Percentiles rank a stretch among this genome's conserved stretches.
phyloP scores from a whole-genome alignment of 1,140 invertebrate species.

The Procambarus virginalis region DNA sequence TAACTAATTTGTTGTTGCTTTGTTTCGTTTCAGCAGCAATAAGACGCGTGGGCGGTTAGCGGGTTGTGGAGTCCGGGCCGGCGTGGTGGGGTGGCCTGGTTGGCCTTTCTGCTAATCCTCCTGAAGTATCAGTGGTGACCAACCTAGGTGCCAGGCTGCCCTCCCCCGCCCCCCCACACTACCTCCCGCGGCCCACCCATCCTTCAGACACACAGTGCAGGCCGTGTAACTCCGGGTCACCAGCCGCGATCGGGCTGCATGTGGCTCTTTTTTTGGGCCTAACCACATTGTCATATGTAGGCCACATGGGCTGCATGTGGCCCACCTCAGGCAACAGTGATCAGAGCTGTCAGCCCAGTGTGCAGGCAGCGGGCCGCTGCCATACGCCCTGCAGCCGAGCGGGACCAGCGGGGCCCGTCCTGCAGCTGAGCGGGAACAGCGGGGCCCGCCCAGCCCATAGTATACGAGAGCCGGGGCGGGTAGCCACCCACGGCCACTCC shows the following conservation, averaged over 20 bases:
- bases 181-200: constrained; percentile 65
- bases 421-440: constrained; percentile 59
- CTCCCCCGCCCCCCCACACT: constrained; percentile 60
- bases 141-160: constrained; percentile 50
- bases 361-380: constrained; percentile 60
- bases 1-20: constrained; percentile 23
- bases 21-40: constrained; percentile 62
- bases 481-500: constrained; percentile 51
- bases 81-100: constrained; percentile 62
- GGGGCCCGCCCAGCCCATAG: constrained; percentile 64
- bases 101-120: constrained; percentile 44
- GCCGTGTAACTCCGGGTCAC: constrained; percentile 58
- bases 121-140: constrained; percentile 36
- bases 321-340: constrained; percentile 54
- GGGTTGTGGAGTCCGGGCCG: constrained; percentile 57
- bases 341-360: constrained; percentile 60
- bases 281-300: constrained; percentile 18
- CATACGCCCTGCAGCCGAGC: constrained; percentile 56
- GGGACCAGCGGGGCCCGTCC: constrained; percentile 63
- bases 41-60: constrained; percentile 65
- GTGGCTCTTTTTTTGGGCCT: constrained; percentile 43
- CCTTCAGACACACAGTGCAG: constrained; percentile 61
- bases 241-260: constrained; percentile 56
- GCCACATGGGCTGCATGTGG: constrained; percentile 49
- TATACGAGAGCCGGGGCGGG: constrained; percentile 66